Evolutionary conservation across 2,797 vertebrate species (phyloP), one percentile per base, ranked within the genome.

Genomic region (Lithobates pipiens): DNA sequence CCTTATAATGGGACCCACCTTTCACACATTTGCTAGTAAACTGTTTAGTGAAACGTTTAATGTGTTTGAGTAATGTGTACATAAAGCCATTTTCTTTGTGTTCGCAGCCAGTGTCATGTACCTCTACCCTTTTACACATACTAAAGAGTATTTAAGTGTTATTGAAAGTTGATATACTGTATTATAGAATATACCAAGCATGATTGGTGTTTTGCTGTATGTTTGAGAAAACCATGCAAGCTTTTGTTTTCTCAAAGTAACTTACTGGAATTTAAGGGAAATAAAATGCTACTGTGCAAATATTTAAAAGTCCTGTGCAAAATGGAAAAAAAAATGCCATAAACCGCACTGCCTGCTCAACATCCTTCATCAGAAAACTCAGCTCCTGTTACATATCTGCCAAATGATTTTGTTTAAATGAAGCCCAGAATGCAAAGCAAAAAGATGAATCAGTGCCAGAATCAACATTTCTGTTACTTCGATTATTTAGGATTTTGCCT

Each of bases 401-500:
- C 80, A 86, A 83, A 83, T 78, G 74, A 76, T 75, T 86, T 80
- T 82, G 83, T 69, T 86, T 80, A 74, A 76, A 78, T 78, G 69
- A 86, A 86, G 29, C 71, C 71, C 74, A 86, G 78, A 67, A 65
- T 86, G 73, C 42, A 74, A 78, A 18, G 61, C 73, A 77, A 68
- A 82, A 54, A 25, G 8, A 36, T 16, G 32, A 67, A 78, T 36
- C 70, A 25, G 34, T 86, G 85, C 85, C 85, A 86, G 79, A 23
- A 76, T 77, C 79, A 86, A 86, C 78, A 86, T 77, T 86, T 77
- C 85, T 86, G 85, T 65, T 86, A 72, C 46, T 86, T 81, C 25
- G 72, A 86, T 81, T 86, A 86, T 77, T 86, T 69, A 44, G 21
- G 42, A 76, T 77, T 77, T 74, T 81, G 29, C 25, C 50, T 77